These are phyloP conservation scores for Zaprionus bogoriensis DNA, from an alignment of 2,888 invertebrate species.

Conservation along the genomic window DNA sequence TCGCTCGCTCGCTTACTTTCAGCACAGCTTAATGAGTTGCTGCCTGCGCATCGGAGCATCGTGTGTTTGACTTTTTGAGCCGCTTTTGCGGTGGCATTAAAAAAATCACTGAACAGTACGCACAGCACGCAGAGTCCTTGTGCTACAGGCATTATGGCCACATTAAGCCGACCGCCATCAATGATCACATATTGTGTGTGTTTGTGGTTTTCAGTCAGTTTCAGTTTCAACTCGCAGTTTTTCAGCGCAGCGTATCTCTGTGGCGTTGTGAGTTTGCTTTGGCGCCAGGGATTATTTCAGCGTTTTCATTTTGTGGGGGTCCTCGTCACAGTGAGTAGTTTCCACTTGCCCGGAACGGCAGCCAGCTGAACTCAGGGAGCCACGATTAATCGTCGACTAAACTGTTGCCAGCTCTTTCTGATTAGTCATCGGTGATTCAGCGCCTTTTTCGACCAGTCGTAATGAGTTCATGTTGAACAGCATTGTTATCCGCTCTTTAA, in stretches of 20 bases:
- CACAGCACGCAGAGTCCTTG: background rate
- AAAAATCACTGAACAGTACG: constrained; percentile 46
- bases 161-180: constrained; percentile 26
- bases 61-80: constrained; percentile 51
- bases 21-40: constrained; percentile 8
- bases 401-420: background rate
- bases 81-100: constrained; percentile 55
- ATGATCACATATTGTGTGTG: constrained; percentile 23
- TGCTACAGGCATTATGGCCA: constrained; percentile 13
- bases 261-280: background rate
- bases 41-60: constrained; percentile 6
- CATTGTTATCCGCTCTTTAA: background rate
- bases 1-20: background rate
- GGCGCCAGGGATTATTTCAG: background rate
- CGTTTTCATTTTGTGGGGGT: background rate
- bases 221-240: background rate
- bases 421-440: background rate
- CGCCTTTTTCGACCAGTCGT: background rate
- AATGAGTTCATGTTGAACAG: background rate
- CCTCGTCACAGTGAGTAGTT: background rate
- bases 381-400: background rate
- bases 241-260: background rate
- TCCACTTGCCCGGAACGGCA: background rate
- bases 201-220: constrained; percentile 33
- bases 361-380: background rate